Evolutionary conservation across 2,113 vertebrate species (phyloP).

Genomic region (Rhynchomys soricoides): DNA sequence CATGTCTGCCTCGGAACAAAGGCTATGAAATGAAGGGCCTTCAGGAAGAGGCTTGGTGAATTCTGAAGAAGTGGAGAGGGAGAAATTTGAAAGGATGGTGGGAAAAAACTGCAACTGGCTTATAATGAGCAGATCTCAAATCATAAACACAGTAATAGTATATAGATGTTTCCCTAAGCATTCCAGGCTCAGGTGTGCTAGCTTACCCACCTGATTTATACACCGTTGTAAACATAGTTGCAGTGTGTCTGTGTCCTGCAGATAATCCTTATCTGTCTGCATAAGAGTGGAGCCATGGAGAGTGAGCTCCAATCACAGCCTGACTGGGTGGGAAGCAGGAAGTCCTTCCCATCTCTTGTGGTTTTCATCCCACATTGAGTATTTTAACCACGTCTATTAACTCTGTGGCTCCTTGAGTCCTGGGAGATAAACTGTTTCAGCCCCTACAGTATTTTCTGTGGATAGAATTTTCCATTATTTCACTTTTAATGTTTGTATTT

Average conservation of each 20-base stretch:
- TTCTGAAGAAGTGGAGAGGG: not conserved
- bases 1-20: conserved; percentile 49
- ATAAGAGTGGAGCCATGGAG: not conserved
- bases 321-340: not conserved
- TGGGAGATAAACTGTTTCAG: not conserved
- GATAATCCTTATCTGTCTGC: not conserved
- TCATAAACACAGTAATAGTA: conserved; percentile 26
- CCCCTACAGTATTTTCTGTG: not conserved
- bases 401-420: not conserved
- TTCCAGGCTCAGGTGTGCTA: not conserved
- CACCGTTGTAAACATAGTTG: too few species aligned
- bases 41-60: conserved; percentile 18
- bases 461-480: not conserved
- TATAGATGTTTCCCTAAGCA: not conserved
- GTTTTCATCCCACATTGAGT: conserved; percentile 34
- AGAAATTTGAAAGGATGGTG: not conserved
- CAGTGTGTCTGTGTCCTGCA: not conserved
- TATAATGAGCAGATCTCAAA: conserved; percentile 59
- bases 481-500: not conserved
- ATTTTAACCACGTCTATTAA: not conserved
- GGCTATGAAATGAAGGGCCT: conserved; percentile 53
- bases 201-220: not conserved
- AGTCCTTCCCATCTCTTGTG: not conserved
- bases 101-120: conserved; percentile 39
- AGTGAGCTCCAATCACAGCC: not conserved